phyloP scores from a whole-genome alignment of 1,140 invertebrate species.

The Drosophila bipectinata region DNA sequence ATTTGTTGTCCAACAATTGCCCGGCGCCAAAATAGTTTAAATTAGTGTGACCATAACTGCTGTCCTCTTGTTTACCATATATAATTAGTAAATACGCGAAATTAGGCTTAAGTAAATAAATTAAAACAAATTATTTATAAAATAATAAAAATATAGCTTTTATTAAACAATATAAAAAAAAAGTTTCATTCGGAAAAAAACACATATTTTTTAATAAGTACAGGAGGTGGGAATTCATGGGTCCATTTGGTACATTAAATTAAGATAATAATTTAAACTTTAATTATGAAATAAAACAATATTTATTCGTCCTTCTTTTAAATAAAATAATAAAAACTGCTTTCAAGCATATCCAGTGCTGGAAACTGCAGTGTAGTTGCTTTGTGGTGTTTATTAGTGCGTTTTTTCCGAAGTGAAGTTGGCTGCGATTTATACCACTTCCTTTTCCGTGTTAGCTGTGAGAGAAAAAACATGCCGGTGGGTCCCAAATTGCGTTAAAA shows the following conservation, averaged over 20 bases:
- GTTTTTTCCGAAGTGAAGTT: conserved; percentile 57
- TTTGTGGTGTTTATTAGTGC: conserved; percentile 32
- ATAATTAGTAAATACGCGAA: too few relatives aligned
- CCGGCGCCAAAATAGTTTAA: conserved; percentile 28
- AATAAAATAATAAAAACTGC: background rate
- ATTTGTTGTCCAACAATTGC: conserved; percentile 17
- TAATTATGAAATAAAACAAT: background rate
- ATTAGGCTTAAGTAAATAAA: background rate
- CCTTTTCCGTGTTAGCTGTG: conserved; percentile 84
- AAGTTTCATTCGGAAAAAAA: too few relatives aligned
- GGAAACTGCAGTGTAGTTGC: background rate
- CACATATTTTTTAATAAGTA: too few relatives aligned
- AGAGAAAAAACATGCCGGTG: conserved; percentile 84
- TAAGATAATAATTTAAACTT: background rate
- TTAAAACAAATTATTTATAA: background rate
- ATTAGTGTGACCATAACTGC: conserved; percentile 9
- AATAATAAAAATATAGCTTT: too few relatives aligned
- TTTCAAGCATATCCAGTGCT: background rate
- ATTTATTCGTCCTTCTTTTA: background rate
- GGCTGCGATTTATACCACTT: conserved; percentile 76
- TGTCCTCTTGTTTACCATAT: background rate
- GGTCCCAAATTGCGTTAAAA: conserved; percentile 73
- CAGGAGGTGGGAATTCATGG: too few relatives aligned
- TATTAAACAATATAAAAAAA: too few relatives aligned
- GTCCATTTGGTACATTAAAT: background rate